phyloP scores from a whole-genome alignment of 2,888 invertebrate genomes.

The Acrocera orbiculus region DNA sequence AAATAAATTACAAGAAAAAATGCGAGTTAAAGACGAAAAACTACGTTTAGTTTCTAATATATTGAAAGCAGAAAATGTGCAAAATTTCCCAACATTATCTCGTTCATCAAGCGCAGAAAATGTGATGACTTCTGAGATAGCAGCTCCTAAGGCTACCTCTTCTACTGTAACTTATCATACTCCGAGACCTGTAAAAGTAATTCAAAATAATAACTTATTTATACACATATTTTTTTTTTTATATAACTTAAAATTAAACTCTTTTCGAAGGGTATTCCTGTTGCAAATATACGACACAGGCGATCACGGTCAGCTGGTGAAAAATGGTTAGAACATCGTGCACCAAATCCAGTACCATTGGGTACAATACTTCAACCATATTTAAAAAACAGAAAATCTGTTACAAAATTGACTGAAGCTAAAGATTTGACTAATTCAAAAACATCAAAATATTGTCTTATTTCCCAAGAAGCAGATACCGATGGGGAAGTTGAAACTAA shows the following conservation, averaged over 20 bases:
- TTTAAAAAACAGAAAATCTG: conserved; percentile 63
- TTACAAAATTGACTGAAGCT: conserved; percentile 62
- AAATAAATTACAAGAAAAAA: conserved; percentile 36
- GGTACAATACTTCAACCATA: conserved; percentile 83
- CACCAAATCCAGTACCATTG: conserved; percentile 58
- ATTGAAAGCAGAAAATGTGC: conserved; percentile 33
- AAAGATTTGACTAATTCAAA: conserved; percentile 54
- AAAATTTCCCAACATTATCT: conserved; percentile 16
- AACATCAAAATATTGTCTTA: conserved; percentile 75
- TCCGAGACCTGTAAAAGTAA: conserved; percentile 11
- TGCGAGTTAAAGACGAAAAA: conserved; percentile 43
- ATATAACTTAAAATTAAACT: conserved; percentile 9
- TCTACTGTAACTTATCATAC: conserved; percentile 6
- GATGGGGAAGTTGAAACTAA: conserved; percentile 89
- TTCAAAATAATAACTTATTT: background rate
- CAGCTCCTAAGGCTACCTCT: conserved; percentile 7
- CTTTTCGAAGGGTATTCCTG: conserved; percentile 36
- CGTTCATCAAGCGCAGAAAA: conserved; percentile 25
- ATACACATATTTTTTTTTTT: background rate
- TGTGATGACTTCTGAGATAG: conserved; percentile 7
- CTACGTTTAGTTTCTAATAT: conserved; percentile 42
- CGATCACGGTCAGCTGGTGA: conserved; percentile 65
- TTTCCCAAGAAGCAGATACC: conserved; percentile 80
- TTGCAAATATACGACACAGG: conserved; percentile 54
- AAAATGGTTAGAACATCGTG: conserved; percentile 78